These are phyloP conservation scores for Halictus rubicundus DNA, from an alignment of 1,140 invertebrate genomes.

Conservation along the genomic window DNA sequence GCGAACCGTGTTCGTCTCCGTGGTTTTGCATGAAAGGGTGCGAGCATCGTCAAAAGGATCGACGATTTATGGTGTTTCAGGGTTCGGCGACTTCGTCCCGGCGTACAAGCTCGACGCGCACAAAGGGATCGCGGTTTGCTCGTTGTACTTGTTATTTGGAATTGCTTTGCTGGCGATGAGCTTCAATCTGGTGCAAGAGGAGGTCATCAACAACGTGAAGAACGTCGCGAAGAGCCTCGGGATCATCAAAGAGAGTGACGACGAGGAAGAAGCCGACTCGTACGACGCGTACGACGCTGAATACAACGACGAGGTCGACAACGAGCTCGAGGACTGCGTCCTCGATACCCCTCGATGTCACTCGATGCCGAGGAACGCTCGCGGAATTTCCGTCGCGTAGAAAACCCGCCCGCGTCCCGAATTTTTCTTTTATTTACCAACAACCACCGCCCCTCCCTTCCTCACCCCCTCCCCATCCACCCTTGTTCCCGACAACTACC, in stretches of 20 bases:
- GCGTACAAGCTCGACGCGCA: slow-evolving; percentile 88
- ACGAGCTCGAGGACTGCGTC: slow-evolving; percentile 62
- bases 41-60: background rate
- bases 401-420: background rate
- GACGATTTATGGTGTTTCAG: slow-evolving; percentile 63
- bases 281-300: slow-evolving; percentile 72
- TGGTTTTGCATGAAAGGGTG: too few relatives aligned
- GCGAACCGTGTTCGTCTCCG: too few relatives aligned
- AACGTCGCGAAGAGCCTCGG: slow-evolving; percentile 90
- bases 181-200: slow-evolving; percentile 97
- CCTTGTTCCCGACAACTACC: too few relatives aligned
- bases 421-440: slow-evolving; percentile 22
- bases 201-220: slow-evolving; percentile 93
- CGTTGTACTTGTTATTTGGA: slow-evolving; percentile 96
- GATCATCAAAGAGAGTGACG: slow-evolving; percentile 91
- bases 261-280: slow-evolving; percentile 81
- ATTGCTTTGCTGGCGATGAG: slow-evolving; percentile 99
- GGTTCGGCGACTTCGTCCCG: slow-evolving; percentile 96
- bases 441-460: background rate
- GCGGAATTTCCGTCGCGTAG: slow-evolving; percentile 38
- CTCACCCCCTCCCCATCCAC: too few relatives aligned
- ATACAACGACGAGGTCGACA: slow-evolving; percentile 67
- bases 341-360: slow-evolving; percentile 41
- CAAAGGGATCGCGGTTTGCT: slow-evolving; percentile 93
- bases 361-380: slow-evolving; percentile 34